Percentiles rank a stretch among this genome's conserved stretches.
phyloP scores from a whole-genome alignment of 2,797 vertebrate genomes.

The Channallabes apus region DNA sequence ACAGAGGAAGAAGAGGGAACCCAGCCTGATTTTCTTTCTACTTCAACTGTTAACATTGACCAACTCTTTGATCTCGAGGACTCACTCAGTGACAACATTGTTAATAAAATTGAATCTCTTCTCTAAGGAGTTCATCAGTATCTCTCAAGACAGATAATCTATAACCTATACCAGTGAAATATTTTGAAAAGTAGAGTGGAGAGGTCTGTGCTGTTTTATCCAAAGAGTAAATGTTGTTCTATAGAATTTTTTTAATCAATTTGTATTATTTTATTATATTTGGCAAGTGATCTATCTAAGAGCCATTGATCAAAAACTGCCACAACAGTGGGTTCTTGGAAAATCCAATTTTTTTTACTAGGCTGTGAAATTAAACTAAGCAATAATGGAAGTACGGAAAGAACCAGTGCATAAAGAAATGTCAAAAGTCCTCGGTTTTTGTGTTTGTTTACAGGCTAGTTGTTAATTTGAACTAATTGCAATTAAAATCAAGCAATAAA shows the following conservation, averaged over 20 bases:
- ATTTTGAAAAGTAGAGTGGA: constrained; percentile 28
- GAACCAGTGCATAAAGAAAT: background rate
- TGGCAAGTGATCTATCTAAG: constrained; percentile 37
- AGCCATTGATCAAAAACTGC: constrained; percentile 51
- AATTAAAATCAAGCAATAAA: constrained; percentile 12
- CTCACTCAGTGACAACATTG: constrained; percentile 73
- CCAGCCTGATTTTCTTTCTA: constrained; percentile 76
- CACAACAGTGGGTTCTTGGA: constrained; percentile 23
- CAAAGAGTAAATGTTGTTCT: constrained; percentile 48
- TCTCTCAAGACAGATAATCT: constrained; percentile 15
- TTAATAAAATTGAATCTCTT: constrained; percentile 76
- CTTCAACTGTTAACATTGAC: constrained; percentile 75
- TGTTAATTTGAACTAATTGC: constrained; percentile 16
- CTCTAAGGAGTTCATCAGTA: constrained; percentile 69
- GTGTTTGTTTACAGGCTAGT: constrained; percentile 42
- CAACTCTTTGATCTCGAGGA: constrained; percentile 83
- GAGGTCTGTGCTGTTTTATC: constrained; percentile 41
- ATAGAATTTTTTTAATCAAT: constrained; percentile 42
- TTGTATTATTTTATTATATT: constrained; percentile 45
- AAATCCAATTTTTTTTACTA: background rate
- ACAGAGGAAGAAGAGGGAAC: constrained; percentile 74
- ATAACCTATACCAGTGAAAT: constrained; percentile 27
- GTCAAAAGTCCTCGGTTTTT: background rate
- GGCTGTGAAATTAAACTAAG: constrained; percentile 23
- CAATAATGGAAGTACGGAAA: background rate